phyloP scores from a whole-genome alignment of 2,888 invertebrate genomes.

The Ptychoptera albimana region DNA sequence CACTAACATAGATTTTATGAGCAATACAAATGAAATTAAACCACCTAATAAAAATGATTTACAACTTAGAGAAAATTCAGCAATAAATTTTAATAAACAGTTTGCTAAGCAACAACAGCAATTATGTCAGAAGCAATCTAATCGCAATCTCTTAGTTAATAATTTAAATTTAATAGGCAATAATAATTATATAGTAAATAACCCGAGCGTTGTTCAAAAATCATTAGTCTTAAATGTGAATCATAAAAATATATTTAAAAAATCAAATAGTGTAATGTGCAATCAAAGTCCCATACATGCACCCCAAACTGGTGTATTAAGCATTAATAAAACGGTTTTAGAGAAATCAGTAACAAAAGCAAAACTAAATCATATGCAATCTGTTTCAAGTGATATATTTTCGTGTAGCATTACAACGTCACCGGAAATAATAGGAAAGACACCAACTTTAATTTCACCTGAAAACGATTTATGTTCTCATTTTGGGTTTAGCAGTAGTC shows the following conservation, averaged over 20 bases:
- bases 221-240: constrained; percentile 10
- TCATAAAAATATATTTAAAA: constrained; percentile 19
- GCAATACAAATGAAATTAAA: no score
- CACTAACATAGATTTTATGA: neutral
- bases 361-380: no score
- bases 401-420: neutral
- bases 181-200: no score
- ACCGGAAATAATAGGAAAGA: neutral
- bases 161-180: no score
- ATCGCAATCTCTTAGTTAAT: no score
- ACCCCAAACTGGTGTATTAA: neutral
- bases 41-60: no score
- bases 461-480: neutral
- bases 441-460: neutral
- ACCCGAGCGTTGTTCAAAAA: constrained; percentile 7
- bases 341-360: no score
- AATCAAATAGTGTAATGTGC: constrained; percentile 27
- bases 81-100: no score
- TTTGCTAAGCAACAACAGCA: no score
- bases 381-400: neutral
- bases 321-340: no score
- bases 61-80: no score
- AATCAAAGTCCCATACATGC: constrained; percentile 12
- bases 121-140: no score
- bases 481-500: neutral